Percentiles rank a stretch among this genome's conserved stretches.
Evolutionary conservation across 1,140 invertebrate genomes (phyloP).

Genomic region (Penaeus japonicus): DNA sequence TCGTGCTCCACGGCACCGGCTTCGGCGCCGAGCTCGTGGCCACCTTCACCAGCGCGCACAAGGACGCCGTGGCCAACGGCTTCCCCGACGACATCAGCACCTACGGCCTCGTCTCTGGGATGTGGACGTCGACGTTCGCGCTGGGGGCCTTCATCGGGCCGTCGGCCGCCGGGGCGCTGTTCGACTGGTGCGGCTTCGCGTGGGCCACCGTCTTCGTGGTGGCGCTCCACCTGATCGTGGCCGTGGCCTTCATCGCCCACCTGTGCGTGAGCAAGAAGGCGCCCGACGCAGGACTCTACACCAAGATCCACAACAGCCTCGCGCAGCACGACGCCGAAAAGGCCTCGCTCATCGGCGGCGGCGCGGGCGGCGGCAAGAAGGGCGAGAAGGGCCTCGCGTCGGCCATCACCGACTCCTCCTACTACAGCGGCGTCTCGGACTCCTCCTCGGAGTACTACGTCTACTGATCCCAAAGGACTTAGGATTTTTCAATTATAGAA

Average conservation of each 20-base stretch:
- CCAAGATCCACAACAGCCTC: constrained; percentile 43
- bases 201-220: constrained; percentile 75
- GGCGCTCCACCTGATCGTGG: constrained; percentile 48
- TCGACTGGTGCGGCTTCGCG: constrained; percentile 77
- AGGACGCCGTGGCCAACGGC: constrained; percentile 74
- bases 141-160: constrained; percentile 84
- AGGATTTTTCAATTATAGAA: neutral
- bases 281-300: constrained; percentile 15
- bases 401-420: constrained; percentile 32
- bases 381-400: neutral
- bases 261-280: constrained; percentile 3
- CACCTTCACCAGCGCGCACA: constrained; percentile 81
- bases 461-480: neutral
- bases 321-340: constrained; percentile 24
- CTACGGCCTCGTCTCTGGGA: constrained; percentile 82
- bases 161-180: constrained; percentile 78
- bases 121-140: constrained; percentile 87
- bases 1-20: constrained; percentile 80
- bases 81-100: constrained; percentile 83
- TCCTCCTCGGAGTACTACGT: constrained; percentile 40
- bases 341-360: constrained; percentile 31
- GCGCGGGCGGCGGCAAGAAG: neutral
- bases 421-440: constrained; percentile 29
- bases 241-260: constrained; percentile 8
- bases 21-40: constrained; percentile 82